These are phyloP conservation scores for Zonotrichia leucophrys DNA, from an alignment of 2,113 vertebrate genomes.

Conservation along the genomic window DNA sequence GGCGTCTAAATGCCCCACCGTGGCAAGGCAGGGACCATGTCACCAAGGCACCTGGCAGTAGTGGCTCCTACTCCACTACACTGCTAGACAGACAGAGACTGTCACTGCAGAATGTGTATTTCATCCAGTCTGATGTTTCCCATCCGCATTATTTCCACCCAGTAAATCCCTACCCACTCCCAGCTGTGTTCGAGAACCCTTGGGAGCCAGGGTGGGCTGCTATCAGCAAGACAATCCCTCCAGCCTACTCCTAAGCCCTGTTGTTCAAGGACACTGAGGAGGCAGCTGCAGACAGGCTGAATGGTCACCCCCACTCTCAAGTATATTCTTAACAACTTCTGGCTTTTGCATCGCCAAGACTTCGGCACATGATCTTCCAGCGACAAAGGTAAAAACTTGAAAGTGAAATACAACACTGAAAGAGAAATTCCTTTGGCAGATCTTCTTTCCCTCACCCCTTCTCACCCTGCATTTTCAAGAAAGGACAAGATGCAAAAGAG, in stretches of 20 bases:
- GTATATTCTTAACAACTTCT: constrained; percentile 36
- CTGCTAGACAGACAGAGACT: neutral
- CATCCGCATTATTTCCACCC: neutral
- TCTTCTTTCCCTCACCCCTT: constrained; percentile 58
- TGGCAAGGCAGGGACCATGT: neutral
- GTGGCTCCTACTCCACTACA: neutral
- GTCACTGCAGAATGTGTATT: accelerated
- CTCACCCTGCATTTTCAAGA: constrained; percentile 55
- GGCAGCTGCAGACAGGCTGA: constrained; percentile 14
- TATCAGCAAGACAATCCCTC: constrained; percentile 5
- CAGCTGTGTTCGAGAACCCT: neutral
- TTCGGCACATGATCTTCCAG: constrained; percentile 33
- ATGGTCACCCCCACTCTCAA: neutral
- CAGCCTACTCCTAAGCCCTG: neutral
- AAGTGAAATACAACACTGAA: constrained; percentile 55
- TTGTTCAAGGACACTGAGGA: constrained; percentile 30
- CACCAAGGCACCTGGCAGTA: neutral
- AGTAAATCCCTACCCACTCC: constrained; percentile 6
- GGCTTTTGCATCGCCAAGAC: neutral
- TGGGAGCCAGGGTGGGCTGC: constrained; percentile 1
- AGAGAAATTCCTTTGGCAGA: constrained; percentile 51
- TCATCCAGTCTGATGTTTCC: neutral
- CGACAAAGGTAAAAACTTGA: constrained; percentile 43
- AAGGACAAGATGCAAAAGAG: constrained; percentile 55
- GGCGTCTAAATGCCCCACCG: accelerated